These are phyloP conservation scores for Scophthalmus maximus DNA, from an alignment of 2,113 vertebrate species.

Conservation along the genomic window DNA sequence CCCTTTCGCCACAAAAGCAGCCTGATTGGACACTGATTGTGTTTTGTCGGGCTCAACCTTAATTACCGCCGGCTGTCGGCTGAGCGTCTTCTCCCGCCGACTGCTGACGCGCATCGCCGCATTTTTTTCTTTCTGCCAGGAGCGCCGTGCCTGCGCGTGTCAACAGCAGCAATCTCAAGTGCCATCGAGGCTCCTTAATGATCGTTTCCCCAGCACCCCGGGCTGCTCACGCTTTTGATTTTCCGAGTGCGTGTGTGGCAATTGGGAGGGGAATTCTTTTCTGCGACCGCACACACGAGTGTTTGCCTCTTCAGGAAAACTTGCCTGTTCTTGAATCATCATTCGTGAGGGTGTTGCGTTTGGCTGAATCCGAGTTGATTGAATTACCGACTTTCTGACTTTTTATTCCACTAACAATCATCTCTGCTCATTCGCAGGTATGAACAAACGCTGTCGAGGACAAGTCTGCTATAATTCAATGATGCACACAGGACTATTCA, in stretches of 20 bases:
- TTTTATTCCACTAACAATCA: neutral
- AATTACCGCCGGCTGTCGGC: slow-evolving; percentile 59
- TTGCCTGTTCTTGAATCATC: slow-evolving; percentile 23
- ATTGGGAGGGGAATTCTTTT: slow-evolving; percentile 1
- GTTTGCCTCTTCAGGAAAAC: slow-evolving; percentile 9
- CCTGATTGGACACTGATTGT: slow-evolving; percentile 72
- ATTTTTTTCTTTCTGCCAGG: no score
- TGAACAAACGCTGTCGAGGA: neutral
- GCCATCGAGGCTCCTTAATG: slow-evolving; percentile 51
- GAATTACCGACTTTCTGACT: neutral
- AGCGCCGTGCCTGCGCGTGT: slow-evolving; percentile 11
- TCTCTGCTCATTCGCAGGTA: neutral
- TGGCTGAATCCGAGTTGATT: slow-evolving; percentile 33
- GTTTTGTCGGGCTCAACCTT: slow-evolving; percentile 67
- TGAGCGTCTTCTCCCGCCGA: slow-evolving; percentile 50
- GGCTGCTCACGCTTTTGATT: slow-evolving; percentile 52
- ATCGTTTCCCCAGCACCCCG: slow-evolving; percentile 51
- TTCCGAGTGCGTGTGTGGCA: slow-evolving; percentile 23
- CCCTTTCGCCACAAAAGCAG: slow-evolving; percentile 56
- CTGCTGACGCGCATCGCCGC: slow-evolving; percentile 47
- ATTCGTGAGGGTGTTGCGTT: slow-evolving; percentile 10
- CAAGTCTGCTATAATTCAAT: neutral
- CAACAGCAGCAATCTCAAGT: slow-evolving; percentile 53
- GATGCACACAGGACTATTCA: no score
- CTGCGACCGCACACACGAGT: neutral